phyloP scores from a whole-genome alignment of 2,113 vertebrate species.

The Nothobranchius kuhntae region DNA sequence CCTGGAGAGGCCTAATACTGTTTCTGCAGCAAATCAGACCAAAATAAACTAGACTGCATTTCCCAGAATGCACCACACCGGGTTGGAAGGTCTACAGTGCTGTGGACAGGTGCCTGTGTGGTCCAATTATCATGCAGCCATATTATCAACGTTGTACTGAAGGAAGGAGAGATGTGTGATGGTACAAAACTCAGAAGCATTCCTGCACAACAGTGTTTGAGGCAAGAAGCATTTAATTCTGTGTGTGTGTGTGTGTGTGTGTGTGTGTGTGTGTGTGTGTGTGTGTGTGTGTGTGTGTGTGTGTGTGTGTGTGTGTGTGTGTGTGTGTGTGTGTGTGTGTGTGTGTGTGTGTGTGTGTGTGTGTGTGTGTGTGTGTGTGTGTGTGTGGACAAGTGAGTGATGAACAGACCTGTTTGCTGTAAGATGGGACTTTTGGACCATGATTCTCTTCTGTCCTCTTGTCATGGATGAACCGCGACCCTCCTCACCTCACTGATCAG shows the following conservation, averaged over 20 bases:
- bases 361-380: neutral
- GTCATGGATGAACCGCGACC: slow-evolving; percentile 37
- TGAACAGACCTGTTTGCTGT: slow-evolving; percentile 59
- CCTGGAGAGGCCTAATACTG: slow-evolving; percentile 82
- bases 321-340: slow-evolving; percentile 22
- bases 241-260: no score
- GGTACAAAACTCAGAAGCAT: slow-evolving; percentile 53
- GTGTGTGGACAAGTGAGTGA: neutral
- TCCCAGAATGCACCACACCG: slow-evolving; percentile 73
- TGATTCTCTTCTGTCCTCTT: slow-evolving; percentile 16
- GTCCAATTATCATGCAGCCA: slow-evolving; percentile 62
- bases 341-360: slow-evolving; percentile 14
- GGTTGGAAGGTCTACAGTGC: slow-evolving; percentile 64
- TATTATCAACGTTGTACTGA: slow-evolving; percentile 49
- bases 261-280: no score
- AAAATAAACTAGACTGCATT: slow-evolving; percentile 66
- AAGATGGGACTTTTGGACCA: slow-evolving; percentile 38
- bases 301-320: no score
- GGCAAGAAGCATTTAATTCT: slow-evolving; percentile 55
- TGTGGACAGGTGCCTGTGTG: slow-evolving; percentile 64
- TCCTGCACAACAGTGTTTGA: slow-evolving; percentile 42
- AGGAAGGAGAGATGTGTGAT: slow-evolving; percentile 36
- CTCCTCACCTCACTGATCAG: slow-evolving; percentile 30
- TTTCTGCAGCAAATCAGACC: slow-evolving; percentile 80
- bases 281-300: no score